phyloP scores from a whole-genome alignment of 2,113 vertebrate species.

The Castor canadensis region DNA sequence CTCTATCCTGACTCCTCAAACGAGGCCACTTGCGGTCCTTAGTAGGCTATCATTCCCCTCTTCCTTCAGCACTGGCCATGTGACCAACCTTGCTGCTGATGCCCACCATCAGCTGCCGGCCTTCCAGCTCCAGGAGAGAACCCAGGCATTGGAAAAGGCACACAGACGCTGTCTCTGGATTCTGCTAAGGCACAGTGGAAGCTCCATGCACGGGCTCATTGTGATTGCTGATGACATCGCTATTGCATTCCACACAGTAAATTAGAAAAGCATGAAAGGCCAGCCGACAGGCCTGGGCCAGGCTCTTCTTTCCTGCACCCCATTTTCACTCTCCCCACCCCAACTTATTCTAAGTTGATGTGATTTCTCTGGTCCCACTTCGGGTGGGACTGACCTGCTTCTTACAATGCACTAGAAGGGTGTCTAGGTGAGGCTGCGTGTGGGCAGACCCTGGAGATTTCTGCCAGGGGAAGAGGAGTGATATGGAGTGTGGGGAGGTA shows the following conservation, averaged over 20 bases:
- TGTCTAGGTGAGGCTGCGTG: not conserved
- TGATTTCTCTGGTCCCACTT: not conserved
- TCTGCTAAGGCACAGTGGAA: not conserved
- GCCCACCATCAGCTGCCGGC: not conserved
- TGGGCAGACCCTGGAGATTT: not conserved
- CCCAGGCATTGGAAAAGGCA: not conserved
- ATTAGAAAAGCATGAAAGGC: not conserved
- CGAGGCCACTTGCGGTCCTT: no score
- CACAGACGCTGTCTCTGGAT: not conserved
- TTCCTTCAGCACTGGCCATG: not conserved
- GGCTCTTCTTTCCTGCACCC: no score
- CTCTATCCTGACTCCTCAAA: not conserved
- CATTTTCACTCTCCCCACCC: not conserved
- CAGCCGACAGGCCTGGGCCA: not conserved
- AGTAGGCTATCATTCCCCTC: accelerated
- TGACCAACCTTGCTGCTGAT: not conserved
- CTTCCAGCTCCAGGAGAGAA: not conserved
- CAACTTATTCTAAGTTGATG: not conserved
- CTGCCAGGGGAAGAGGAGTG: not conserved
- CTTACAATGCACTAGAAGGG: not conserved
- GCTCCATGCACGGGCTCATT: not conserved
- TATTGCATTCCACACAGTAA: not conserved
- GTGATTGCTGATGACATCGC: not conserved
- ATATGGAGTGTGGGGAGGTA: not conserved
- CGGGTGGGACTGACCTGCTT: no score